Percentiles rank a stretch among this genome's conserved stretches.
phyloP scores from a whole-genome alignment of 2,888 invertebrate species.

The Chydorus sphaericus region DNA sequence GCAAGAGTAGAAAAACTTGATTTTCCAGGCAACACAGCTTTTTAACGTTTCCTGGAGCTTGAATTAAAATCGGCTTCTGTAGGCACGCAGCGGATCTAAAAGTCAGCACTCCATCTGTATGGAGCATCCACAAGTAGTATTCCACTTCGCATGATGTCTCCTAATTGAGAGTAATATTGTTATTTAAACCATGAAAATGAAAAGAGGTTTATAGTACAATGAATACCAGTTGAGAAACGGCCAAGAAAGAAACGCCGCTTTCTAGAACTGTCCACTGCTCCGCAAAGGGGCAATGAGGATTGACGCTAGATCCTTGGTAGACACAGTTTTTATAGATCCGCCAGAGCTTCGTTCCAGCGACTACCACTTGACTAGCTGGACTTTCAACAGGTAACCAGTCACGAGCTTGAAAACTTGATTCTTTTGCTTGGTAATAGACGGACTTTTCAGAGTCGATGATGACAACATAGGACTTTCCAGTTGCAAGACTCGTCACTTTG shows the following conservation, averaged over 20 bases:
- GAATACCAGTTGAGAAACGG: background rate
- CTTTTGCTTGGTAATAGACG: background rate
- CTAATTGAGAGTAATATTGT: background rate
- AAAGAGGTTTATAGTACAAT: background rate
- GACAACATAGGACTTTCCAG: background rate
- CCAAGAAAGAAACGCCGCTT: background rate
- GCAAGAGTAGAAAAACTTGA: constrained; percentile 5
- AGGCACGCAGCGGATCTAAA: background rate
- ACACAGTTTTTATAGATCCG: constrained; percentile 28
- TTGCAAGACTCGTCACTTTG: background rate
- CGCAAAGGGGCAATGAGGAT: constrained; percentile 26
- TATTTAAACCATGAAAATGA: background rate
- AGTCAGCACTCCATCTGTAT: background rate
- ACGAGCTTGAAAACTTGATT: background rate
- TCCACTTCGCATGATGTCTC: background rate
- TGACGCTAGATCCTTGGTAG: constrained; percentile 18
- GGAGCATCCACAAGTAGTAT: constrained; percentile 2
- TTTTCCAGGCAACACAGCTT: background rate
- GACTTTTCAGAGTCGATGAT: background rate
- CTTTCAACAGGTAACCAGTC: background rate
- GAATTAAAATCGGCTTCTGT: background rate
- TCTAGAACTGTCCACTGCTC: constrained; percentile 27
- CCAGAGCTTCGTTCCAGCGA: constrained; percentile 31
- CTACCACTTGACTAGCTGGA: constrained; percentile 19
- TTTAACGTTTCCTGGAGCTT: background rate